Base-by-base conservation (phyloP, 2,797 vertebrate species). In the Dicrostonyx torquatus region DNA sequence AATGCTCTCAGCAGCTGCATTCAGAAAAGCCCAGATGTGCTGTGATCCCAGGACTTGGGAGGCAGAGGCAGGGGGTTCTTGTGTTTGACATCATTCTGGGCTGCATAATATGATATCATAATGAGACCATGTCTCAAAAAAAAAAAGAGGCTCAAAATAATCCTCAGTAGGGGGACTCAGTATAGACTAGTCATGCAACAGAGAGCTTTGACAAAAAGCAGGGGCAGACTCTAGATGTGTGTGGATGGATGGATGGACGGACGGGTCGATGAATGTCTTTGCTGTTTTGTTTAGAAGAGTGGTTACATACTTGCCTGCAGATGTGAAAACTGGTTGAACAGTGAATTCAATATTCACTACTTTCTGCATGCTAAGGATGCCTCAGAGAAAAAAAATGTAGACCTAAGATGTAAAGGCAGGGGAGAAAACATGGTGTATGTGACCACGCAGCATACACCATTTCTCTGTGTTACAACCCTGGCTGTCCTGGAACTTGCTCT, bases 381-480 rank as follows among this genome's bases (percentile, higher is more conserved):
- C 55, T 84, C 43, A 3, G 64, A n/a, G n/a, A n/a, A 5, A 26
- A n/a, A 58, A 58, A 83, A 90, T 0, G n/a, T 53, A 91, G 12
- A 20, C 20, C 17, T 40, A 9, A n/a, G 17, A 90, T 31, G 15
- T 8, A 22, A 70, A 48, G 22, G 53, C 53, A 37, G 24, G 26
- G 20, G 20, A 64, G 68, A 0, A 15, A 14, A 0, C 12, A 9
- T 0, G 0, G 24, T 8, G 1, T 10, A 0, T 9, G 2, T 15
- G 17, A 37, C 40, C 13, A 22, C 1, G 20, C 0, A 14, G 14
- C 24, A 55, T 20, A 55, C 53, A 55, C 1, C 53, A 55, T 55
- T 55, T 55, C 53, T 58, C 18, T 20, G 18, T 58, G 55, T 58
- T 58, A 58, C 55, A 58, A 2, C 6, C 55, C 55, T 58, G 55